phyloP scores from a whole-genome alignment of 2,113 vertebrate genomes.

The Antechinus stuartii region DNA sequence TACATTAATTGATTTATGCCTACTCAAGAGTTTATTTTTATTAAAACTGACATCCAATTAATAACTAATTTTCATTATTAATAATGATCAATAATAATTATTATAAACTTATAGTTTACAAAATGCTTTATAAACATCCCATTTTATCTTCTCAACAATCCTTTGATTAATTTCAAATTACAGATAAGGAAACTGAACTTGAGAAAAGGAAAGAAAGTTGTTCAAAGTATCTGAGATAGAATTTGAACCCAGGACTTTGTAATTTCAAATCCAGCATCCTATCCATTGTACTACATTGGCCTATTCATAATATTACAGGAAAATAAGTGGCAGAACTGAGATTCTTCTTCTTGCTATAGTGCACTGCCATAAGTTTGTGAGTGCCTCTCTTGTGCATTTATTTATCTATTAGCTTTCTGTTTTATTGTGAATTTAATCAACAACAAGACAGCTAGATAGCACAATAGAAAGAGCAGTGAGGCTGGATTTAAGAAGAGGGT shows the following conservation, averaged over 20 bases:
- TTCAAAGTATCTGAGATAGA: background rate
- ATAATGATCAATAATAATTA: too few relatives aligned
- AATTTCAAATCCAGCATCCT: background rate
- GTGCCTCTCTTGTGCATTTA: background rate
- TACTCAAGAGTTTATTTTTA: background rate
- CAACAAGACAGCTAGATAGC: background rate
- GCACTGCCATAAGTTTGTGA: background rate
- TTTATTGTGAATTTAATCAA: background rate
- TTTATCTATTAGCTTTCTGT: background rate
- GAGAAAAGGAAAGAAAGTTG: background rate
- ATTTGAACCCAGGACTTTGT: background rate
- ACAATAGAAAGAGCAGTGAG: too few relatives aligned
- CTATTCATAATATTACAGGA: background rate
- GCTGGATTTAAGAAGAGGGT: too few relatives aligned
- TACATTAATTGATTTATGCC: background rate
- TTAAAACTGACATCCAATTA: conserved; percentile 33
- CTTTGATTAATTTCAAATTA: background rate
- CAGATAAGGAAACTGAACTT: background rate
- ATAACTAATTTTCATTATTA: background rate
- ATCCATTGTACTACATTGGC: background rate
- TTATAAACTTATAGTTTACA: background rate
- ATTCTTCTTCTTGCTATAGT: background rate
- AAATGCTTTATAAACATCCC: background rate
- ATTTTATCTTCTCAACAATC: background rate
- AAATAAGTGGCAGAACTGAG: background rate